Evolutionary conservation across 2,113 vertebrate genomes (phyloP), one percentile per base, ranked within the genome.

Genomic region (Ginglymostoma cirratum): DNA sequence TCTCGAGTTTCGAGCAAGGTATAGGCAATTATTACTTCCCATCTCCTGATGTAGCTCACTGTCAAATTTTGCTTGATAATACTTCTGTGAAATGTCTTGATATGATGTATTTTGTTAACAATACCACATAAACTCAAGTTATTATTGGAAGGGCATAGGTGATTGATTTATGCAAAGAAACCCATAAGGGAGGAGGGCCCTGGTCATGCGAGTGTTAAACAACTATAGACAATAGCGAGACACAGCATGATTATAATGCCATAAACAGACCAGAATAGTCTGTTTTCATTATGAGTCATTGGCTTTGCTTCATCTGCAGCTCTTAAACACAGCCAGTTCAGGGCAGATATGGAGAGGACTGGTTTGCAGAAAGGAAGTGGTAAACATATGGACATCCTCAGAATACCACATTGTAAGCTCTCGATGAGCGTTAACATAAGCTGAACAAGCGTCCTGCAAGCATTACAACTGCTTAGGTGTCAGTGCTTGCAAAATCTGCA

Each of bases 271-370:
- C 94, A 95, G 94, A 72, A 72, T 95, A 72, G 94, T 95, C 94
- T 95, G 94, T 95, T 95, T 95, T 48, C 94, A 95, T 72, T 72
- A 95, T 95, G 94, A 95, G 94, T 95, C 94, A 95, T 52, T 72
- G 94, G 42, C 94, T 95, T 95, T 95, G 94, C 94, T 48, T 95
- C 94, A 72, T 70, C 94, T 95, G 67, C 93, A 72, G 93, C 93
- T 95, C 23, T 72, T 95, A 76, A 27, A 95, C 45, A 52, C 69
- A 70, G 67, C 67, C 94, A 95, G 42, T 48, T 95, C 94, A 52
- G 94, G 70, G 94, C 94, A 95, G 94, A 95, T 76, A 72, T 95
- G 42, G 48, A 95, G 45, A 94, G 66, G 69, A 76, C 94, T 95
- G 94, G 94, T 69, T 30, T 95, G 42, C 94, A 21, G 69, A 95